Percentiles rank a stretch among this genome's conserved stretches.
These are phyloP conservation scores for Ganaspis brasiliensis DNA, from an alignment of 2,888 invertebrate genomes.

Conservation along the genomic window DNA sequence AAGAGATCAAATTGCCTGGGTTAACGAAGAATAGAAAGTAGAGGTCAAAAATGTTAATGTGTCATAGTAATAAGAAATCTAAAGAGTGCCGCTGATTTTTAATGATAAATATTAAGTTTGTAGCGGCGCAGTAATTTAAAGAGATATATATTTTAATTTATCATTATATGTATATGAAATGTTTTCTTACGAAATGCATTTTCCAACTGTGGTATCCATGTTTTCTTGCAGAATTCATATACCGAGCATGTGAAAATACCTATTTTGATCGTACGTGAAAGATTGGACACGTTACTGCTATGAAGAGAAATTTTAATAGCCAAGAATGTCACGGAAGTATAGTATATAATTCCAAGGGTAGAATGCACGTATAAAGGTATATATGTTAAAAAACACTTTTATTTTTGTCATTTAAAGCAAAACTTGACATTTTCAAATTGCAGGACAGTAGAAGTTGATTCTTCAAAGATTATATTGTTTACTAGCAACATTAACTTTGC, in stretches of 20 bases:
- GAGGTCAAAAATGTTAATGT: constrained; percentile 22
- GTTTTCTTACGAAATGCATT: constrained; percentile 21
- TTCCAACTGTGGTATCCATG: background rate
- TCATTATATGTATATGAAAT: background rate
- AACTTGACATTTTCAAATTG: background rate
- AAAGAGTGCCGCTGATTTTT: background rate
- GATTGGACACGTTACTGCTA: constrained; percentile 20
- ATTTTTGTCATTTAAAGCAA: background rate
- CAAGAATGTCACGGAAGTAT: background rate
- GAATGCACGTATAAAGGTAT: background rate
- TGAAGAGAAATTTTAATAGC: background rate
- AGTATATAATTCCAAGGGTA: constrained; percentile 6
- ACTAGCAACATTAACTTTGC: too few relatives aligned
- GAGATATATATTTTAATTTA: constrained; percentile 20
- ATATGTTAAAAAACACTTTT: background rate
- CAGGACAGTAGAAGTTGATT: too few relatives aligned
- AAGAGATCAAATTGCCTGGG: background rate
- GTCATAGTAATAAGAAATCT: background rate
- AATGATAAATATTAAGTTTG: constrained; percentile 11
- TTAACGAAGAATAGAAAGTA: constrained; percentile 6
- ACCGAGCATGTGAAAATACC: constrained; percentile 2
- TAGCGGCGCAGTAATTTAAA: background rate
- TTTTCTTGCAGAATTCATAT: constrained; percentile 25
- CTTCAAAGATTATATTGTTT: too few relatives aligned
- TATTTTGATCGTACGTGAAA: constrained; percentile 28